phyloP scores from a whole-genome alignment of 2,113 vertebrate genomes.

The Nothocercus nigrocapillus region DNA sequence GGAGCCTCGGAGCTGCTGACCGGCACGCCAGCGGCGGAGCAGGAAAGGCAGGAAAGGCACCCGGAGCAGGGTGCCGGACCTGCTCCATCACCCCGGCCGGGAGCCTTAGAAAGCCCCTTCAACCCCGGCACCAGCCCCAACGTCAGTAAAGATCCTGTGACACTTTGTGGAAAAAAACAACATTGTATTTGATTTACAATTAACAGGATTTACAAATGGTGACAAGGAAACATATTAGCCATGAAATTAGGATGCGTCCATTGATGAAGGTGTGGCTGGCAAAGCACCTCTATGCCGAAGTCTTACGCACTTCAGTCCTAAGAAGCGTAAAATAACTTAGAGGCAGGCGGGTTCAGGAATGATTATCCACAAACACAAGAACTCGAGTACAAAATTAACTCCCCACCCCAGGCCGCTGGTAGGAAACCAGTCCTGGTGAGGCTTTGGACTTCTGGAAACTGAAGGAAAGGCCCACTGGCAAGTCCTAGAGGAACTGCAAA shows the following conservation, averaged over 20 bases:
- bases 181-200: constrained; percentile 82
- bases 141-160: constrained; percentile 46
- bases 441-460: constrained; percentile 10
- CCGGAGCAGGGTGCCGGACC: not conserved
- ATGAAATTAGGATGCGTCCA: constrained; percentile 57
- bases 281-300: constrained; percentile 50
- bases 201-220: constrained; percentile 81
- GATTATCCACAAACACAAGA: constrained; percentile 22
- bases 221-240: constrained; percentile 69
- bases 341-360: constrained; percentile 46
- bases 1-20: not conserved
- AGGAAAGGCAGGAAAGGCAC: not conserved
- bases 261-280: constrained; percentile 59
- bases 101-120: not conserved
- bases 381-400: not conserved
- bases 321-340: constrained; percentile 54
- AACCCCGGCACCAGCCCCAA: not conserved
- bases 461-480: not conserved
- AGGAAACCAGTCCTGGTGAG: not conserved
- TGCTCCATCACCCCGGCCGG: not conserved
- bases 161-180: constrained; percentile 77
- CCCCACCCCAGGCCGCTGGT: not conserved
- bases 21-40: not conserved
- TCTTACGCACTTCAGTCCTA: constrained; percentile 50
- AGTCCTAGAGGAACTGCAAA: not conserved